A percentile compares a stretch with the other conserved stretches of the same genome.
Conservation (phyloP, 2,888 invertebrate genomes). For the Acronicta psi region DNA sequence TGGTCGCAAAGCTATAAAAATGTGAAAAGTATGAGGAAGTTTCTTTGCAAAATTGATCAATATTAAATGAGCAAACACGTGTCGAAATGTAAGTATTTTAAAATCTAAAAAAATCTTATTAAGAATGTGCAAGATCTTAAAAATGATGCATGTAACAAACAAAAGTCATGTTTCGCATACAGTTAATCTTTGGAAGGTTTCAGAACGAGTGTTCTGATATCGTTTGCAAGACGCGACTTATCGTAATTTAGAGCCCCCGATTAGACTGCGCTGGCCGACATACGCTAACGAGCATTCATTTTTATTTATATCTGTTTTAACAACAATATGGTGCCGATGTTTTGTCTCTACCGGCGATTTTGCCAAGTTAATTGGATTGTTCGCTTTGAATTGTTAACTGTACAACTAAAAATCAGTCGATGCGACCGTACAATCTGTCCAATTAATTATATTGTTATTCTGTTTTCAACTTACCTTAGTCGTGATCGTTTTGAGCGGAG, state of each 20-base stretch:
- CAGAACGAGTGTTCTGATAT: conserved; percentile 85
- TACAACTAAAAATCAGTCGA: conserved; percentile 61
- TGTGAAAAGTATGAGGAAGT: no score
- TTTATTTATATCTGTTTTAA: conserved; percentile 81
- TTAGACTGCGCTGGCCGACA: conserved; percentile 83
- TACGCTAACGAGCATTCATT: conserved; percentile 87
- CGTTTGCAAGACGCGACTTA: conserved; percentile 82
- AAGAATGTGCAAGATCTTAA: conserved; percentile 49
- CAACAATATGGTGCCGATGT: conserved; percentile 82
- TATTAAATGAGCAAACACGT: no score
- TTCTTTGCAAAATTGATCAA: no score
- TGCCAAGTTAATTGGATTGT: conserved; percentile 84
- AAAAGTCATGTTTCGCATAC: conserved; percentile 76
- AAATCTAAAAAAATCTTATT: background rate
- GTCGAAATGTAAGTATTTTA: no score
- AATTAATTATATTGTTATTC: conserved; percentile 58
- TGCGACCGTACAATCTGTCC: conserved; percentile 56
- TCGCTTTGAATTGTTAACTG: conserved; percentile 67
- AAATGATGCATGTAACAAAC: conserved; percentile 72
- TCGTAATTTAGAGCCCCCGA: conserved; percentile 87
- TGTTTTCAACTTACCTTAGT: conserved; percentile 92
- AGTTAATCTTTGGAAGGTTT: conserved; percentile 80
- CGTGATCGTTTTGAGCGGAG: conserved; percentile 92
- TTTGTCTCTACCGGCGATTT: conserved; percentile 83
- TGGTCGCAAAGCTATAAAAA: no score